phyloP scores from a whole-genome alignment of 2,888 invertebrate species.

The Tryphoninae sp. region DNA sequence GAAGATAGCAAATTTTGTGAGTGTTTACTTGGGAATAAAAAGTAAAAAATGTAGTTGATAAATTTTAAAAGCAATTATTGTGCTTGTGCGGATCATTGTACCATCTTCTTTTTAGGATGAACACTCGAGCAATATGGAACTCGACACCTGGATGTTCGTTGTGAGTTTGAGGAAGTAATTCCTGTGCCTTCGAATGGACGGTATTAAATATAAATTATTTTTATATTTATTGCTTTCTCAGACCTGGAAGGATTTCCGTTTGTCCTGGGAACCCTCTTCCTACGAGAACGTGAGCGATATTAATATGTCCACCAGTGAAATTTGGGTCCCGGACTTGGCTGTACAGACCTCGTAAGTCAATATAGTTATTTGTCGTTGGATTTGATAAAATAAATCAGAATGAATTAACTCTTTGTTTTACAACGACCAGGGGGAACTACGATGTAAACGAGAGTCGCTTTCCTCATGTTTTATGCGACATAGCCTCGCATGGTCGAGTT shows the following conservation, averaged over 20 bases:
- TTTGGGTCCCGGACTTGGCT: constrained; percentile 90
- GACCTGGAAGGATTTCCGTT: constrained; percentile 87
- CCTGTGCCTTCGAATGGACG: not conserved
- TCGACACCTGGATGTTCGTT: constrained; percentile 75
- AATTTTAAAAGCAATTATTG: not conserved
- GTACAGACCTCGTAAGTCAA: constrained; percentile 85
- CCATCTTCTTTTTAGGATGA: constrained; percentile 69
- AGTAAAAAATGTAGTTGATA: not conserved
- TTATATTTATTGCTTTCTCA: constrained; percentile 70
- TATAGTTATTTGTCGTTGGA: constrained; percentile 18
- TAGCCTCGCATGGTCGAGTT: constrained; percentile 83
- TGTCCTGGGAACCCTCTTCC: constrained; percentile 87
- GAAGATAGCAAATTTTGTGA: constrained; percentile 82
- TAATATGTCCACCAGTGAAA: constrained; percentile 84
- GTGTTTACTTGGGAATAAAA: constrained; percentile 38
- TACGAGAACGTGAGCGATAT: constrained; percentile 84
- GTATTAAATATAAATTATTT: constrained; percentile 27
- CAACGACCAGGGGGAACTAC: constrained; percentile 32
- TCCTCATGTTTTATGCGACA: constrained; percentile 81
- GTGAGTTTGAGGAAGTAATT: constrained; percentile 67
- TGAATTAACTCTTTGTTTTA: not conserved
- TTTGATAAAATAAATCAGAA: not conserved
- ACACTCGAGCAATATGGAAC: constrained; percentile 77
- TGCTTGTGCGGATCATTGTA: not conserved
- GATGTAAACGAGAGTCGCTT: constrained; percentile 54